Conservation (phyloP, 35 echinoderm and acorn worm species). For the Nesometra sesokonis region DNA sequence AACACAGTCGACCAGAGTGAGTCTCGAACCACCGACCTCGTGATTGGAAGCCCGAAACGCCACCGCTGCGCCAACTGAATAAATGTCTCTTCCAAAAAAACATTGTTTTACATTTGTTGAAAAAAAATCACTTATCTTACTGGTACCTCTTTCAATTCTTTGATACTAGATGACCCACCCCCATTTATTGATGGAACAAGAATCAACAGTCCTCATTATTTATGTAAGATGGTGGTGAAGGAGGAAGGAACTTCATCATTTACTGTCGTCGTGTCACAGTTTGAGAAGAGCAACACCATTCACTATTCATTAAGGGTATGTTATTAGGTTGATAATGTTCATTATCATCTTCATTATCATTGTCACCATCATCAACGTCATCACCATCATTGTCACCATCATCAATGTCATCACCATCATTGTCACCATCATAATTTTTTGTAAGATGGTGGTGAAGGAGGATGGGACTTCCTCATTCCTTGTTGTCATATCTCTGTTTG, state of each 20-base stretch:
- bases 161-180: slow-evolving; percentile 60
- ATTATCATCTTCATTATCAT: slow-evolving; percentile 6
- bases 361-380: neutral
- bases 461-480: too few relatives aligned
- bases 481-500: too few relatives aligned
- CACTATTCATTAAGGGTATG: slow-evolving; percentile 97
- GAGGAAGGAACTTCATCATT: slow-evolving; percentile 54
- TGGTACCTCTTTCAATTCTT: neutral
- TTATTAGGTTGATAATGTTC: neutral
- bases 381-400: slow-evolving; percentile 12
- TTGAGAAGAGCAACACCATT: slow-evolving; percentile 97
- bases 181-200: slow-evolving; percentile 86
- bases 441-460: too few relatives aligned
- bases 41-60: too few relatives aligned
- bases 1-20: too few relatives aligned
- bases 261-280: slow-evolving; percentile 83
- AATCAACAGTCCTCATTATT: slow-evolving; percentile 98
- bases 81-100: too few relatives aligned
- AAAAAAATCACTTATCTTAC: too few relatives aligned
- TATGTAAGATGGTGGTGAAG: slow-evolving; percentile 83
- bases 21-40: too few relatives aligned
- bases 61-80: too few relatives aligned
- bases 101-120: too few relatives aligned
- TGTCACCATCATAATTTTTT: too few relatives aligned
- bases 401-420: too few relatives aligned